Evolutionary conservation across 2,888 invertebrate species (phyloP), one percentile per base, ranked within the genome.

Genomic region (Balanococcus diminutus): DNA sequence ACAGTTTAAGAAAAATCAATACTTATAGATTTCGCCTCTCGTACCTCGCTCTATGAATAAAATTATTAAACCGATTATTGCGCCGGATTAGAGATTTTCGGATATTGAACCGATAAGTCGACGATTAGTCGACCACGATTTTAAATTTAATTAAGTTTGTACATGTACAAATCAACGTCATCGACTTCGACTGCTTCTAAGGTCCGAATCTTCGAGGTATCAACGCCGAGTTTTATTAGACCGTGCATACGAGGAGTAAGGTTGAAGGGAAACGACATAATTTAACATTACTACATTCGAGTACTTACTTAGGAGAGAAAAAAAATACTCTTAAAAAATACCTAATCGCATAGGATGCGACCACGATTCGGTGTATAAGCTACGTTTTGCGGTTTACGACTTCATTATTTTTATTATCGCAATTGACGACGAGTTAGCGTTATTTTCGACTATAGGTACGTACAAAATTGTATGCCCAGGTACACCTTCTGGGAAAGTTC

Each of bases 401-500:
- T 79, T 79, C 75, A 79, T 79, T 79, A 79, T 79, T 79, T 79
- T 79, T 79, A 79, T 79, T 19, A 36, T 79, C 36, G 32, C 5
- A 36, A 32, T 79, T 19, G 75, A 79, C 36, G 36, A 25, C 56
- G 56, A 1, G 56, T 72, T 72, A 28, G 56, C 8, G 56, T 72
- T 72, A 28, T 72, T 72, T 19, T 72, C 31, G 31, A 16, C 31
- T 61, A 19, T 61, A 61, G 2, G 42, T 42, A n/a, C 19, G 51
- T 19, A n/a, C n/a, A n/a, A n/a, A n/a, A n/a, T n/a, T n/a, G n/a
- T n/a, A n/a, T n/a, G n/a, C n/a, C n/a, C n/a, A n/a, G n/a, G n/a
- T n/a, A n/a, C n/a, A n/a, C n/a, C n/a, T 79, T 79, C 75, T 79
- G 75, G 36, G 75, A 79, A 79, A 32, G 32, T 79, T 79, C 75